phyloP scores from a whole-genome alignment of 2,113 vertebrate genomes.

The Esox niger region DNA sequence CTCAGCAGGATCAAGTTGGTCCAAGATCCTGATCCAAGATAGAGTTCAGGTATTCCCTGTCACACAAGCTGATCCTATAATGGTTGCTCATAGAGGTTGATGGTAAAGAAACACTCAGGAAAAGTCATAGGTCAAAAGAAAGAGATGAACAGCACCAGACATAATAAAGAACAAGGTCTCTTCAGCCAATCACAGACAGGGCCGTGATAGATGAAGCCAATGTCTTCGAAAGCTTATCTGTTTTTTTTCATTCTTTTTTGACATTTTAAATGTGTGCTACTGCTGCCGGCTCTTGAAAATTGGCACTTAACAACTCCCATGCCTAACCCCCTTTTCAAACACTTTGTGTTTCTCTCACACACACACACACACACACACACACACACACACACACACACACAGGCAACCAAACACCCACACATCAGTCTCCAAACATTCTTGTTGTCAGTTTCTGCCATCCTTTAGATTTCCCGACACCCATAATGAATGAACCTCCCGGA shows the following conservation, averaged over 20 bases:
- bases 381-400: background rate
- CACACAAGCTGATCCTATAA: background rate
- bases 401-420: background rate
- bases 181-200: background rate
- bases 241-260: background rate
- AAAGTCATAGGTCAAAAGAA: conserved; percentile 35
- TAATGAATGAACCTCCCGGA: no score
- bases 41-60: background rate
- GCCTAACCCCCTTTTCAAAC: background rate
- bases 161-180: conserved; percentile 10
- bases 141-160: conserved; percentile 30
- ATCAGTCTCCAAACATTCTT: no score
- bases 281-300: background rate
- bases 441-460: no score
- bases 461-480: no score
- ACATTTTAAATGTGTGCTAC: conserved; percentile 3
- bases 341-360: no score
- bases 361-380: conserved; percentile 1
- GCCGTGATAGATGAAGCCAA: background rate
- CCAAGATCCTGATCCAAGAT: background rate
- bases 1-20: background rate
- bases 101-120: conserved; percentile 6
- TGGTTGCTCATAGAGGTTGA: background rate
- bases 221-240: background rate
- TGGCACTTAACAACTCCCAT: background rate